phyloP scores from a whole-genome alignment of 37 sponge, comb jelly and placozoan genomes.

The Corticium candelabrum region DNA sequence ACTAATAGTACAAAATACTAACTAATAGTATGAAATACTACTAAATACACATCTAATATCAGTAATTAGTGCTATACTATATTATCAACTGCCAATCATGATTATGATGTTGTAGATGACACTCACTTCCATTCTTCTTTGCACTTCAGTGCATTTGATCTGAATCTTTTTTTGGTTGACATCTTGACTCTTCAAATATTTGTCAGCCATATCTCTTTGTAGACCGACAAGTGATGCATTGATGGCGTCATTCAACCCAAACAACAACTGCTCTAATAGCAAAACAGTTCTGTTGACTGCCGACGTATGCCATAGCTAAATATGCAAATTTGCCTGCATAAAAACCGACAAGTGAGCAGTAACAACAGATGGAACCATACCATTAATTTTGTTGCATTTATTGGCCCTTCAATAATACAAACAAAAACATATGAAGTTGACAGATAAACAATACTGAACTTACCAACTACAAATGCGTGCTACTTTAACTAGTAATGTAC shows the following conservation, averaged over 20 bases:
- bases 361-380: conserved; percentile 15
- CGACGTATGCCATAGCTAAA: conserved; percentile 49
- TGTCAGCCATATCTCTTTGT: conserved; percentile 22
- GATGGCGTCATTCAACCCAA: conserved; percentile 47
- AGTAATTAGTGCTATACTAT: no score
- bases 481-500: no score
- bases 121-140: conserved; percentile 41
- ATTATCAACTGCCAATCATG: no score
- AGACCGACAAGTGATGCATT: conserved; percentile 21
- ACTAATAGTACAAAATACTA: no score
- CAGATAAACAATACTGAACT: no score
- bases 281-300: conserved; percentile 21
- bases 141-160: conserved; percentile 58
- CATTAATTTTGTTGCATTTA: conserved; percentile 48
- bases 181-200: conserved; percentile 40
- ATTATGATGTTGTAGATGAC: no score
- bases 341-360: no score
- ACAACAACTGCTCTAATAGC: conserved; percentile 57
- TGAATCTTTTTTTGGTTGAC: conserved; percentile 61
- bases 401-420: conserved; percentile 35
- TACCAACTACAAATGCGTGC: no score
- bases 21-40: no score
- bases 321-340: not conserved
- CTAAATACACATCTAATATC: no score
- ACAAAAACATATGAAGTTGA: not conserved